Evolutionary conservation across 2,797 vertebrate species (phyloP), one percentile per base, ranked within the genome.

Genomic region (Falco cherrug): DNA sequence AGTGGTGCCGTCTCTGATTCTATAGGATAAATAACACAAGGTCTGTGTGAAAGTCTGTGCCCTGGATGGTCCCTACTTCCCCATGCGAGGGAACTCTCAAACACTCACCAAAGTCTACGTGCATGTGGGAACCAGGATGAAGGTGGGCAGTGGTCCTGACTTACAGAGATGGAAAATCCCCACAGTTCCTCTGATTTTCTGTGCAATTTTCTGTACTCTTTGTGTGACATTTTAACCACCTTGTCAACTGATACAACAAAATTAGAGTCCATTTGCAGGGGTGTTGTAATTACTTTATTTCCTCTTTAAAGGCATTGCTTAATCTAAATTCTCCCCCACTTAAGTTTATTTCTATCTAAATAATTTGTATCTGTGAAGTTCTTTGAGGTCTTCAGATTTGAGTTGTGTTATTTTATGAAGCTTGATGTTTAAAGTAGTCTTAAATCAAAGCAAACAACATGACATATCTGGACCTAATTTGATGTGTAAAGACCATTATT

Each of bases 41-140:
- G 41, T 37, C 41, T 39, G 10, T 33, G 37, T 71, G n/a, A 63
- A 71, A 78, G 26, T 41, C 47, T 84, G 61, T 89, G 81, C 31
- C 26, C 22, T 53, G 63, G 16, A 18, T 79, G 39, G 24, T 69
- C n/a, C 12, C 39, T 50, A 4, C 15, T 39, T 50, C 47, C 39
- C 26, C 22, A 15, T 6, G 2, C 2, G 3, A 90, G 21, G 43
- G 31, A 35, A 57, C 16, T 45, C 50, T 81, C 75, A 60, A 80
- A 47, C 18, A 37, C 13, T 21, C 31, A 63, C 33, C 67, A 39
- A 59, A 21, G 8, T 6, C 3, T 0, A 0, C 11, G 10, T 28
- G 14, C 48, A 31, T 14, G 6, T 35, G n/a, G 50, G 43, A 91
- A 83, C 26, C 28, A 64, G 39, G 45, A 16, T 13, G 48, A 81